Evolutionary conservation across 2,797 vertebrate genomes (phyloP).

Genomic region (Poeciliopsis turneri): DNA sequence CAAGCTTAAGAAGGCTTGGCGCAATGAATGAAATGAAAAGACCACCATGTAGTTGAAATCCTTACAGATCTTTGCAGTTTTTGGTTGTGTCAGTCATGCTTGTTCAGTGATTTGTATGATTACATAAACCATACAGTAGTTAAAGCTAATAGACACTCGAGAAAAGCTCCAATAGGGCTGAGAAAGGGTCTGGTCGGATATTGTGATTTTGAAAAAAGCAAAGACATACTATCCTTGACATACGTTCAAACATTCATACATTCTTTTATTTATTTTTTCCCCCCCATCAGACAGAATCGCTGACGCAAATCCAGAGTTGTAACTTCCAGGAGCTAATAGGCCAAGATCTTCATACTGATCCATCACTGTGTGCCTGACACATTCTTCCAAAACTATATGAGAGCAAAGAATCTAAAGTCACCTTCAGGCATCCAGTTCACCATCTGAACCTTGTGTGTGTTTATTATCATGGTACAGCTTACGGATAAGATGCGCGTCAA

Average conservation of each 20-base stretch:
- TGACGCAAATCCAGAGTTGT: background rate
- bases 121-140: background rate
- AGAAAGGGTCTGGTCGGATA: background rate
- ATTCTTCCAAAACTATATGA: background rate
- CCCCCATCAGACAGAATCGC: background rate
- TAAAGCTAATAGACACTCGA: background rate
- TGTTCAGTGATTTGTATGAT: background rate
- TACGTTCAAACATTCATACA: no score
- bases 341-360: background rate
- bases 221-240: background rate
- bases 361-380: background rate
- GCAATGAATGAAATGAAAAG: background rate
- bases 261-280: background rate
- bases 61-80: background rate
- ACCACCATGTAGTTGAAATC: background rate
- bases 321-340: background rate
- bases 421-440: conserved; percentile 11
- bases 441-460: background rate
- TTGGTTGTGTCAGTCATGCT: background rate
- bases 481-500: conserved; percentile 21
- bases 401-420: background rate
- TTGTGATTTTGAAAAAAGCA: background rate
- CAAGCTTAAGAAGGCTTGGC: background rate
- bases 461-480: background rate
- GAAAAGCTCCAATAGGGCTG: background rate